Evolutionary conservation across 2,888 invertebrate genomes (phyloP).

Genomic region (Meganola albula): DNA sequence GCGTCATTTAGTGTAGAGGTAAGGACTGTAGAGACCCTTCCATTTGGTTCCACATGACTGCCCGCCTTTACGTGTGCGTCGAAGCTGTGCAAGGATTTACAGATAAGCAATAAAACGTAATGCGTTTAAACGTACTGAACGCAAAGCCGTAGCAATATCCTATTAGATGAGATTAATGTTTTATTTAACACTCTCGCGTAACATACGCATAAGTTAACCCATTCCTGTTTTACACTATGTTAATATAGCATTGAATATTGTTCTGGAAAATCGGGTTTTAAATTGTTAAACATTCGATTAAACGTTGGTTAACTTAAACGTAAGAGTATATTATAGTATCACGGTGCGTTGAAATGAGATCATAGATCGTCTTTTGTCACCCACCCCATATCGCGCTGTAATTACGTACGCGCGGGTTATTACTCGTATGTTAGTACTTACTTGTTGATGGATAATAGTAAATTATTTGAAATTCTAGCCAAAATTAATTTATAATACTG

Average conservation of each 20-base stretch:
- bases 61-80: constrained; percentile 38
- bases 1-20: constrained; percentile 46
- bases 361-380: constrained; percentile 29
- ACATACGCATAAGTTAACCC: too few relatives aligned
- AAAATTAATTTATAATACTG: too few relatives aligned
- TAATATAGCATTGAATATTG: too few relatives aligned
- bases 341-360: constrained; percentile 26
- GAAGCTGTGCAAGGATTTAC: constrained; percentile 35
- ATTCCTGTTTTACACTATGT: too few relatives aligned
- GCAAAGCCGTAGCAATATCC: constrained; percentile 33
- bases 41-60: constrained; percentile 44
- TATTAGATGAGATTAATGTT: constrained; percentile 47
- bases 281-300: too few relatives aligned
- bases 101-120: constrained; percentile 52
- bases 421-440: too few relatives aligned
- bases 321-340: too few relatives aligned
- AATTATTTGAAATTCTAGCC: constrained; percentile 13
- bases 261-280: too few relatives aligned
- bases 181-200: constrained; percentile 30
- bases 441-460: constrained; percentile 15
- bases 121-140: constrained; percentile 37
- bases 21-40: constrained; percentile 50
- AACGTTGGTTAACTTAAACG: too few relatives aligned
- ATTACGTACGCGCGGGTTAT: constrained; percentile 3
- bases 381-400: constrained; percentile 11